Base-by-base conservation (phyloP, 2,797 vertebrate genomes). In the Cryptoblepharus egeriae region DNA sequence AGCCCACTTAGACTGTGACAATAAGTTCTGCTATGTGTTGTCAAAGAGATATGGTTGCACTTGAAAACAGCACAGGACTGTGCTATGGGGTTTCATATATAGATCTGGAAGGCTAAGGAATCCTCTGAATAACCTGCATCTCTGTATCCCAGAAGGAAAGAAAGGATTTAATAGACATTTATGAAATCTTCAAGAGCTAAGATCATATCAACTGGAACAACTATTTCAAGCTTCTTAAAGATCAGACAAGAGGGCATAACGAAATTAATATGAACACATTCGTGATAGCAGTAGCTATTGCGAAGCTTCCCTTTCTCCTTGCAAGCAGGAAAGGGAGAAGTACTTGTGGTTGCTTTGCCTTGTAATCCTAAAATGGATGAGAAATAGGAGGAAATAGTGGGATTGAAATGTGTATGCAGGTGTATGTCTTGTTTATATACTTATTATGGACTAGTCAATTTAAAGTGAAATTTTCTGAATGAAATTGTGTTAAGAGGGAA, bases 171-270 rank as follows among this genome's bases (percentile, higher is more conserved):
- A 79, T 82, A 74, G 39, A 68, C 28, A 22, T 70, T 82, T 79
- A 75, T 45, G 42, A 61, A 79, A 77, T 78, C 70, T 73, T 60
- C 7, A 60, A 70, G 61, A 49, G 79, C 49, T 84, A 80, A 81
- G 72, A 82, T n/a, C 0, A 0, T 55, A 68, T 3, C 11, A 77
- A 1, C 0, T 58, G 2, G 60, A 79, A 42, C 9, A 52, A 30
- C 4, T 78, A 45, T 75, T 83, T 81, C 85, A 5, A 45, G 80
- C 77, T 83, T 76, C 32, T 10, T 49, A 30, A 70, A 65, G 2
- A 10, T 11, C 79, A 28, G 5, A 77, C 77, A 86, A 75, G 3
- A 83, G 0, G 1, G 35, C 11, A 26, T 78, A 83, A 68, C 77
- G 83, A 15, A 79, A 76, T 22, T 67, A 5, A 61, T 80, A 65